Evolutionary conservation across 2,888 invertebrate species (phyloP).

Genomic region (Aporophyla lueneburgensis): DNA sequence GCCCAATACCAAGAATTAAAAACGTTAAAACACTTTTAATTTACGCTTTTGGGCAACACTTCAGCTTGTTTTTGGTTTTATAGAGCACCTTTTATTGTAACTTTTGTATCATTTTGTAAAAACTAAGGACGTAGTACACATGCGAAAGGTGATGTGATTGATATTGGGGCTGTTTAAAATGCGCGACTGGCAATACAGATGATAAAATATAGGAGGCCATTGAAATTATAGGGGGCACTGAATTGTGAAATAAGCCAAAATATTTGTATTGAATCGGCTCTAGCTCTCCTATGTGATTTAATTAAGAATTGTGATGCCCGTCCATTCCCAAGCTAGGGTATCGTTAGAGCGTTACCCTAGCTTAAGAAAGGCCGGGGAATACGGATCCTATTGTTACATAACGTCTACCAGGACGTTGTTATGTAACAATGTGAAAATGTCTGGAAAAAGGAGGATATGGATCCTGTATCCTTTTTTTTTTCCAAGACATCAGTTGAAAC

Average conservation of each 20-base stretch:
- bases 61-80: background rate
- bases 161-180: slow-evolving; percentile 1
- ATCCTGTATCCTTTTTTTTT: slow-evolving; percentile 3
- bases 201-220: background rate
- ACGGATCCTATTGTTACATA: no score
- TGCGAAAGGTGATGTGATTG: background rate
- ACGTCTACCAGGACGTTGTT: background rate
- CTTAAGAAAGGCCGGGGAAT: no score
- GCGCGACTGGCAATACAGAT: background rate
- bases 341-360: background rate
- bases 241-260: slow-evolving; percentile 1
- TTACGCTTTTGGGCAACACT: background rate
- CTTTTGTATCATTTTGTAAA: background rate
- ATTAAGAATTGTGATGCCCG: background rate
- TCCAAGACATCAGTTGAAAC: background rate
- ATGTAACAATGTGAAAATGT: slow-evolving; percentile 13
- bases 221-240: background rate
- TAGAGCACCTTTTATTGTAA: background rate
- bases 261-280: background rate
- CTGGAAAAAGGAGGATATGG: no score
- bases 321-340: background rate
- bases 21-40: background rate
- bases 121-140: background rate
- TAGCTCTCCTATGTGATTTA: background rate
- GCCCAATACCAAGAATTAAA: background rate